These are phyloP conservation scores for Octopus sinensis DNA, from an alignment of 1,140 invertebrate species.

Conservation along the genomic window DNA sequence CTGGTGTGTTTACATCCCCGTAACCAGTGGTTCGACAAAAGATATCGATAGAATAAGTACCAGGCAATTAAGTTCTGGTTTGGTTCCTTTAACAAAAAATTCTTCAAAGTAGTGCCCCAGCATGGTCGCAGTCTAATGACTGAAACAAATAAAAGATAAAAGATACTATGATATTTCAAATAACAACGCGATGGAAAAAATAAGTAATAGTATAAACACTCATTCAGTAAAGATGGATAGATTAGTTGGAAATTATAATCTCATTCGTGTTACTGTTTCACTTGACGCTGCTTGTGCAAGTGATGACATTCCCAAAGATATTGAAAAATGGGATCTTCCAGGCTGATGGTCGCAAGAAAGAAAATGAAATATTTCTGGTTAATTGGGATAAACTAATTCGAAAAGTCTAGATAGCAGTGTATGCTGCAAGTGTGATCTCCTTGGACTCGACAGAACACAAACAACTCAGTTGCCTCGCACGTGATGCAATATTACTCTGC, in stretches of 20 bases:
- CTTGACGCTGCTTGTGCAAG: not conserved
- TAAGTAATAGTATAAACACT: not conserved
- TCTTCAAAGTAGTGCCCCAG: no score
- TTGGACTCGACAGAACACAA: not conserved
- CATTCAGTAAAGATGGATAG: not conserved
- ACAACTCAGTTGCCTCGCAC: not conserved
- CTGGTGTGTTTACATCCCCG: no score
- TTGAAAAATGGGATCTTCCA: not conserved
- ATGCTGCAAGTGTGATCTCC: not conserved
- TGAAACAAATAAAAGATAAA: no score
- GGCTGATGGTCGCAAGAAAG: not conserved
- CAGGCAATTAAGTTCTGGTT: no score
- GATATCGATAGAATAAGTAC: no score
- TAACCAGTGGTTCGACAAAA: no score
- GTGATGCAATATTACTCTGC: not conserved
- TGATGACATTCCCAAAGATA: not conserved
- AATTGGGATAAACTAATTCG: not conserved
- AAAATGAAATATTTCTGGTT: not conserved
- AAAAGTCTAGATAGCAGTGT: not conserved
- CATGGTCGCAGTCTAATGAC: no score
- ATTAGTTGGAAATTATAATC: not conserved
- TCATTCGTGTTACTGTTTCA: not conserved
- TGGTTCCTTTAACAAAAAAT: no score
- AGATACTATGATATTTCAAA: no score
- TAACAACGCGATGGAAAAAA: not conserved